Base-by-base conservation (phyloP, 2,888 invertebrate genomes). In the Lepeophtheirus nordmannii region DNA sequence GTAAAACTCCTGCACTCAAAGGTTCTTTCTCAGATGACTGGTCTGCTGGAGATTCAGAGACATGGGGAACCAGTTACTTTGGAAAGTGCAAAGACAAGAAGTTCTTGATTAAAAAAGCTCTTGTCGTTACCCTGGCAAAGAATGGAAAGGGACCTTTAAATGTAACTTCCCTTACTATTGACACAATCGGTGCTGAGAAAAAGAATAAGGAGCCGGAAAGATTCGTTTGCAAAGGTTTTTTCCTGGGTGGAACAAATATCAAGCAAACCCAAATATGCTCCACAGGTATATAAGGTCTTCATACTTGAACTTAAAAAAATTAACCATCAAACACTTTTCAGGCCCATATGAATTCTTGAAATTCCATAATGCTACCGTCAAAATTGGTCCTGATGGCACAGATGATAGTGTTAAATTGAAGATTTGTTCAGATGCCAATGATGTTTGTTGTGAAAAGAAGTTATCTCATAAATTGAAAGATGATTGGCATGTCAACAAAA, bases 401-500 rank as follows among this genome's bases (percentile, higher is more conserved):
- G 56, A 56, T 30, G 56, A 63, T 22, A n/a, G 14, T 22, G 63
- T 63, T 12, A 56, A 22, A 11, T 14, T 63, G n/a, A 56, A 63
- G 37, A 63, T 63, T 30, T 41, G 37, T 22, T 63, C 63, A 7
- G 63, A 63, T 53, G 22, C 63, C 8, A 63, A 63, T 38, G 53
- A 53, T 14, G 63, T 53, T n/a, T 22, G 22, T 1, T 63, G 63
- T 53, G 38, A 38, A 12, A 8, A 63, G 1, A 63, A 63, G 17
- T n/a, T 63, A 37, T 53, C 56, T 20, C 63, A 63, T 56, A 46
- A 22, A 14, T 30, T 63, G 14, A 22, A n/a, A 22, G 23, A 46
- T 53, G 63, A 63, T 14, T 63, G 63, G 63, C 41, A 63, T n/a
- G 23, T 46, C n/a, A 63, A 63, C 56, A 58, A 58, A 58, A 58